Conservation (phyloP, 2,888 invertebrate species). For the Himalopsyche kuldschensis region DNA sequence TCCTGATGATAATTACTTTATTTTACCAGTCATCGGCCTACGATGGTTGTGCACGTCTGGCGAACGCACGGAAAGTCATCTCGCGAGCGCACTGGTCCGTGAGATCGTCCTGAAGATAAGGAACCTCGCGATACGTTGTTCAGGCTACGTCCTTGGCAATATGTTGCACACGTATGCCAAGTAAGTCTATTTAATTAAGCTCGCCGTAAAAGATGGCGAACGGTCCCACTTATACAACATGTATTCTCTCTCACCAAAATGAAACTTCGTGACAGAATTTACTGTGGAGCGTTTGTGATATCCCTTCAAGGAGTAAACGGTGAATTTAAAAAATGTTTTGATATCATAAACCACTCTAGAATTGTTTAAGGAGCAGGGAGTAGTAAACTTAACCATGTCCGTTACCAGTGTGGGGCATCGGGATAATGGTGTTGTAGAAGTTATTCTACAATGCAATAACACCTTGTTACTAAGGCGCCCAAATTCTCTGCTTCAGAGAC, state of each 20-base stretch:
- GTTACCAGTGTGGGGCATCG: too few relatives aligned
- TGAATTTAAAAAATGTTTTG: too few relatives aligned
- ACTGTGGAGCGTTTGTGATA: background rate
- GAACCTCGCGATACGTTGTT: background rate
- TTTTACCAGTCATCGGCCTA: too few relatives aligned
- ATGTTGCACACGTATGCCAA: background rate
- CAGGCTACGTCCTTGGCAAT: background rate
- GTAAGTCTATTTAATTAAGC: background rate
- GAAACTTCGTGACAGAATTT: background rate
- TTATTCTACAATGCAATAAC: too few relatives aligned
- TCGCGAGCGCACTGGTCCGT: background rate
- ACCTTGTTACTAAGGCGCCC: too few relatives aligned
- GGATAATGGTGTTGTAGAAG: too few relatives aligned
- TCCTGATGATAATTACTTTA: too few relatives aligned
- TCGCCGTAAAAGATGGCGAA: background rate
- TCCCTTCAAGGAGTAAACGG: too few relatives aligned
- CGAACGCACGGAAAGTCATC: background rate
- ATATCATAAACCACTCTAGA: too few relatives aligned
- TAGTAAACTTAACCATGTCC: too few relatives aligned
- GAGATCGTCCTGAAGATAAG: background rate
- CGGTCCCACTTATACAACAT: background rate
- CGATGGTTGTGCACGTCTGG: background rate
- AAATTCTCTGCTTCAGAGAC: too few relatives aligned
- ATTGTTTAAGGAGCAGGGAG: too few relatives aligned
- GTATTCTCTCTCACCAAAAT: background rate